Percentiles rank a stretch among this genome's conserved stretches.
Evolutionary conservation across 2,888 invertebrate species (phyloP).

Genomic region (Oscheius sp.): DNA sequence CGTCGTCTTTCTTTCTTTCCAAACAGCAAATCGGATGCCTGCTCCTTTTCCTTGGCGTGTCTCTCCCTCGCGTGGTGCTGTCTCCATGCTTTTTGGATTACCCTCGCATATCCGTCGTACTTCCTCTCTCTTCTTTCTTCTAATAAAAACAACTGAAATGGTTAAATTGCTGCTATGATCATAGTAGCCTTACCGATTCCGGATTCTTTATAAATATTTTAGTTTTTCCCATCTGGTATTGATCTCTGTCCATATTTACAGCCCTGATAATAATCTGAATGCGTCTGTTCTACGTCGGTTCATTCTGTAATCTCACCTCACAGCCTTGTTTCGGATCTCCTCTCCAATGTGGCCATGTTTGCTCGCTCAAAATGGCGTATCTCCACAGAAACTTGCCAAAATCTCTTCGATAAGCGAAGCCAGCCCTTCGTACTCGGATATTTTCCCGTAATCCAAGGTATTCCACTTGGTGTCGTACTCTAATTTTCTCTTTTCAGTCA

Average conservation of each 20-base stretch:
- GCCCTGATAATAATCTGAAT: conserved; percentile 78
- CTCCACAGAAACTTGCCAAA: conserved; percentile 74
- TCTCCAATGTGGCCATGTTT: conserved; percentile 78
- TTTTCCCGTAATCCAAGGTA: conserved; percentile 82
- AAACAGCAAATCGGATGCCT: conserved; percentile 76
- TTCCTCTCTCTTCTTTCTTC: conserved; percentile 81
- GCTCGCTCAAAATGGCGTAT: conserved; percentile 80
- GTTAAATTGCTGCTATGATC: not conserved
- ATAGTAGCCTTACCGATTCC: conserved; percentile 76
- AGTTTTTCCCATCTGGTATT: conserved; percentile 80
- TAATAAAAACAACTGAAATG: conserved; percentile 79
- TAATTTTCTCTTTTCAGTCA: conserved; percentile 50
- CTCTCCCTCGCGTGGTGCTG: conserved; percentile 79
- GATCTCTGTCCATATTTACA: conserved; percentile 78
- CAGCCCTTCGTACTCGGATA: conserved; percentile 80
- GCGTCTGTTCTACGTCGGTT: not conserved
- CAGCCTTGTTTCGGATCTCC: conserved; percentile 78
- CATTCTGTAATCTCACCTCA: conserved; percentile 49
- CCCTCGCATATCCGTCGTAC: conserved; percentile 80
- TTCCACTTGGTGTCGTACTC: conserved; percentile 81
- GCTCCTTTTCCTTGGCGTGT: conserved; percentile 77
- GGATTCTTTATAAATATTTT: conserved; percentile 82
- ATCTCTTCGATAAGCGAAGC: conserved; percentile 79
- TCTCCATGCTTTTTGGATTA: conserved; percentile 81
- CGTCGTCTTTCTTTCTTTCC: conserved; percentile 79